Base-by-base conservation (phyloP, 2,797 vertebrate species). In the Podarcis lilfordi region DNA sequence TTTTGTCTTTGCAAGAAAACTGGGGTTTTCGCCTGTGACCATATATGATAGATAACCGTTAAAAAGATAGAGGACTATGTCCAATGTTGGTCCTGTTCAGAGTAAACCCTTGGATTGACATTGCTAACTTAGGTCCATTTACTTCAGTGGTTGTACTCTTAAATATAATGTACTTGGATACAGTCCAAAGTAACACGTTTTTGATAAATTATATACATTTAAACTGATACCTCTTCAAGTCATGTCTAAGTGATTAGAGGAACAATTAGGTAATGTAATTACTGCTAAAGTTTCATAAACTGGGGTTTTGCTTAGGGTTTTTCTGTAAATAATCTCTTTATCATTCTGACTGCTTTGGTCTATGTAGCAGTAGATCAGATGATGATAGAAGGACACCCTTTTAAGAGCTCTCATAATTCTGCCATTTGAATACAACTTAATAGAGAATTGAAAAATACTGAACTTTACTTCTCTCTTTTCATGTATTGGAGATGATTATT, bases 201-300 rank as follows among this genome's bases (percentile, higher is more conserved):
- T 55, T 55, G 50, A 55, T 55, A 8, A 40, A n/a, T 9, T 40
- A 15, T 82, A 29, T 43, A 43, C 43, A 15, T 66, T 81, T 55
- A 66, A 81, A 64, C 66, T 15, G 27, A 85, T 4, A 76, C 29
- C 64, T 55, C 55, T 74, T 81, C 25, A 75, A 76, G 9, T 64
- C 23, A 64, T 82, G 2, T 69, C 6, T 35, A 86, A 69, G n/a
- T 69, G 40, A 79, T 43, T 9, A 35, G 40, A 66, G 40, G 29
- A 85, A 74, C 61, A 35, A 80, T n/a, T 23, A 50, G 21, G 10
- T 32, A 59, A 27, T 55, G 55, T 83, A 40, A 88, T 83, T 69
- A 77, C 35, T 82, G 76, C 23, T 80, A 45, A 64, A 66, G n/a
- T 80, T 89, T 64, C 27, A 80, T 29, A 85, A 80, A 27, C 45